phyloP scores from a whole-genome alignment of 2,113 vertebrate species.

The Anhinga anhinga region DNA sequence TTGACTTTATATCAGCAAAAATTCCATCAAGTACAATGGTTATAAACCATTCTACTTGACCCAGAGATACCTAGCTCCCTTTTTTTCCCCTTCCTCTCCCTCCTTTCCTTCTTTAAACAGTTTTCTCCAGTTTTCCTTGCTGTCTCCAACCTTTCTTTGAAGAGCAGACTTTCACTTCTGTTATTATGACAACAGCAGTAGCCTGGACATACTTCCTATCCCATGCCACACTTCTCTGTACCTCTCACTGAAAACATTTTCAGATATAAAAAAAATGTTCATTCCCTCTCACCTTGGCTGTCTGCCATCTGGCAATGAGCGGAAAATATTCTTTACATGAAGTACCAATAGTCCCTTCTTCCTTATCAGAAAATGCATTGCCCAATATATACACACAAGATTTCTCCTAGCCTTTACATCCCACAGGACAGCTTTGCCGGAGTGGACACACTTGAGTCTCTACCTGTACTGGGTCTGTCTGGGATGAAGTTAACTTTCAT shows the following conservation, averaged over 20 bases:
- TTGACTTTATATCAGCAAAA: not conserved
- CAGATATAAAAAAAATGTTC: not conserved
- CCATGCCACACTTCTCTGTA: not conserved
- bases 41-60: not conserved
- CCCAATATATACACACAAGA: too few relatives aligned
- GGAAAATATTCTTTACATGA: not conserved
- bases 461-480: not conserved
- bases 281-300: not conserved
- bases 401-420: not conserved
- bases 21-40: not conserved
- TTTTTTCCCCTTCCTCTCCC: not conserved
- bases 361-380: not conserved
- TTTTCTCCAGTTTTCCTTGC: not conserved
- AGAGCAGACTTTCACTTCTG: not conserved
- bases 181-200: not conserved
- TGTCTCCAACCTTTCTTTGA: not conserved
- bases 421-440: not conserved
- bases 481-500: not conserved
- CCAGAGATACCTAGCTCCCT: not conserved
- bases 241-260: not conserved
- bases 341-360: not conserved
- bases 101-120: not conserved
- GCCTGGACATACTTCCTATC: not conserved
- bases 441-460: not conserved
- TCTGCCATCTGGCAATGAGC: not conserved